phyloP scores from a whole-genome alignment of 2,888 invertebrate species.

The Phorcus lineatus region DNA sequence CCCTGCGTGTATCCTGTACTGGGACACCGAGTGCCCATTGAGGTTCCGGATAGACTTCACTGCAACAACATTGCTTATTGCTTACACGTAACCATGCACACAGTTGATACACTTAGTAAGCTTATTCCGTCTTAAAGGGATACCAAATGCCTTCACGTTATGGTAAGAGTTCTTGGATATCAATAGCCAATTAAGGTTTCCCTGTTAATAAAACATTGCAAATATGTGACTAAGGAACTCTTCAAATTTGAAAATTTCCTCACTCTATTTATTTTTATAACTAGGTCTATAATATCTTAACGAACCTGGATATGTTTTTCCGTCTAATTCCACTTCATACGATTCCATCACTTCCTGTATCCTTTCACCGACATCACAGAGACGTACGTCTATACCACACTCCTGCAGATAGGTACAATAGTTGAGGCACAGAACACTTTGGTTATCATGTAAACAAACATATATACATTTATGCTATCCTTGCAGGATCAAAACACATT shows the following conservation, averaged over 20 bases:
- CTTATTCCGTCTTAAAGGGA: too few species aligned
- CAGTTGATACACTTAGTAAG: too few species aligned
- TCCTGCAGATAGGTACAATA: conserved; percentile 76
- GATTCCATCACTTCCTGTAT: conserved; percentile 99
- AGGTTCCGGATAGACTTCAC: conserved; percentile 97
- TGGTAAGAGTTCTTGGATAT: too few species aligned
- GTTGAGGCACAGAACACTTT: too few species aligned
- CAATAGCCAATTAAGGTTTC: too few species aligned
- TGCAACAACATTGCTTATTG: conserved; percentile 15
- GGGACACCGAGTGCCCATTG: conserved; percentile 99
- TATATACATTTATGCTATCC: not conserved
- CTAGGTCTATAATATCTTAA: too few species aligned
- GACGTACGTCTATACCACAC: conserved; percentile 96
- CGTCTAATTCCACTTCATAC: conserved; percentile 97
- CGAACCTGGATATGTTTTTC: conserved; percentile 89
- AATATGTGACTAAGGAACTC: not conserved
- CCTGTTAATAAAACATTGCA: too few species aligned
- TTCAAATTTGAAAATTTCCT: too few species aligned
- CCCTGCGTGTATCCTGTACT: conserved; percentile 93
- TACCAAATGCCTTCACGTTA: too few species aligned
- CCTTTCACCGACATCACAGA: conserved; percentile 96
- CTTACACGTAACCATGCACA: too few species aligned
- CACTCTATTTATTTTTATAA: too few species aligned
- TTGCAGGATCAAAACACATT: not conserved
- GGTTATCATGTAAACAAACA: too few species aligned